phyloP scores from a whole-genome alignment of 2,888 invertebrate genomes.

The Hirtodrosophila trivittata region DNA sequence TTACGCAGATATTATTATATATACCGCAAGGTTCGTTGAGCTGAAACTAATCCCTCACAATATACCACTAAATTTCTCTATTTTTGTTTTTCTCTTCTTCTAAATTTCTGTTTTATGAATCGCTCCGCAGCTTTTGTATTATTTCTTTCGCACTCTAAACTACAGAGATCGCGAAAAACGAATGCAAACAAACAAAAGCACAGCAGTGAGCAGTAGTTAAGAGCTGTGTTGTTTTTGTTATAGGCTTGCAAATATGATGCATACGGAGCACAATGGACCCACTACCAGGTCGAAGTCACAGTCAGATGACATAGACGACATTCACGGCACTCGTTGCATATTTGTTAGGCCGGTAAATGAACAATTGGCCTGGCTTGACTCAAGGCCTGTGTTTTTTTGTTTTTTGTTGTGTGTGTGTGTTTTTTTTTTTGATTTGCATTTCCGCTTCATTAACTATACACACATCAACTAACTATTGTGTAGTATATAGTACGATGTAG shows the following conservation, averaged over 20 bases:
- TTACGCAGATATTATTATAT: constrained; percentile 41
- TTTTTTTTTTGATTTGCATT: constrained; percentile 60
- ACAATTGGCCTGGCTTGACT: constrained; percentile 60
- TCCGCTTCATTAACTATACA: constrained; percentile 66
- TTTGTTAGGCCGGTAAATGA: constrained; percentile 58
- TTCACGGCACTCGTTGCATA: constrained; percentile 34
- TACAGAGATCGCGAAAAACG: constrained; percentile 30
- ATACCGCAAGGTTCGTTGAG: constrained; percentile 43
- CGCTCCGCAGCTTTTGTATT: constrained; percentile 16
- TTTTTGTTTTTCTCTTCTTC: constrained; percentile 19
- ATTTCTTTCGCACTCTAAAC: constrained; percentile 50
- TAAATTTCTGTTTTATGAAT: constrained; percentile 15
- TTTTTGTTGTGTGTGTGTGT: constrained; percentile 25
- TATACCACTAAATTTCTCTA: constrained; percentile 13
- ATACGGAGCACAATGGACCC: constrained; percentile 46
- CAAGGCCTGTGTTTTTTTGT: constrained; percentile 30
- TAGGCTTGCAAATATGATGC: constrained; percentile 38
- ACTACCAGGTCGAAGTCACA: constrained; percentile 19
- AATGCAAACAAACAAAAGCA: constrained; percentile 75
- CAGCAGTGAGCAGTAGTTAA: constrained; percentile 48
- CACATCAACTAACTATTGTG: constrained; percentile 30
- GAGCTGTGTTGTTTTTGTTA: background rate
- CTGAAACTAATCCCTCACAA: constrained; percentile 44
- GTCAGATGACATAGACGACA: constrained; percentile 20
- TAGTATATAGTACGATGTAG: background rate